Evolutionary conservation across 2,113 vertebrate genomes (phyloP).

Genomic region (Phaethornis superciliosus): DNA sequence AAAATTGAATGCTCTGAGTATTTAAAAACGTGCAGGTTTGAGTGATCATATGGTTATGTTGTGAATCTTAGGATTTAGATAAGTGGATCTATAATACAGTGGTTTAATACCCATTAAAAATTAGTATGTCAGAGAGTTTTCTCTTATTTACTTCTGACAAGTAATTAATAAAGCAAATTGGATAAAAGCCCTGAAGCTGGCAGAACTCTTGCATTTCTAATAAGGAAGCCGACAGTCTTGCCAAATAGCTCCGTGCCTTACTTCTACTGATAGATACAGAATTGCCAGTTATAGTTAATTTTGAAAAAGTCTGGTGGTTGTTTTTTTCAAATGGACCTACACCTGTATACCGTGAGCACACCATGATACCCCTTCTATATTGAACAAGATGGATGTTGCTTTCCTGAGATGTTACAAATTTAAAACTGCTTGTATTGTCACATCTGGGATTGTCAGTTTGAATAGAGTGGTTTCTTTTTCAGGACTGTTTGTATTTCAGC

Average conservation of each 20-base stretch:
- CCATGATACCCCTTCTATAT: not conserved
- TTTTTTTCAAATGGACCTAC: not conserved
- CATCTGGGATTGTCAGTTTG: not conserved
- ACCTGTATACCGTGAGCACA: not conserved
- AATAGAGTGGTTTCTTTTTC: not conserved
- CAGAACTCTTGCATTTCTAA: conserved; percentile 26
- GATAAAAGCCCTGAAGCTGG: conserved; percentile 47
- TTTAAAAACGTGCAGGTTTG: not conserved
- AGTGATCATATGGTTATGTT: not conserved
- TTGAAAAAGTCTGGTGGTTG: not conserved
- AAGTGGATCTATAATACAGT: not conserved
- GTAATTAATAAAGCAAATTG: conserved; percentile 58
- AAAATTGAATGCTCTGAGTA: not conserved
- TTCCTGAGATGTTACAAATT: not conserved
- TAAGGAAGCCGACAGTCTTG: not conserved
- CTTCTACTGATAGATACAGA: not conserved
- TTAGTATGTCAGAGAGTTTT: conserved; percentile 4
- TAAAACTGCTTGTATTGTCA: not conserved
- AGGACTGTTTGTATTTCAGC: not conserved
- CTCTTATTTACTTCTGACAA: conserved; percentile 52
- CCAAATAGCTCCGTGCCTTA: not conserved
- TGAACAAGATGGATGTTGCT: not conserved
- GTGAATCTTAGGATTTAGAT: not conserved
- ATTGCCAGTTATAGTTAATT: conserved; percentile 14
- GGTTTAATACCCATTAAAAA: not conserved